Evolutionary conservation across 2,888 invertebrate genomes (phyloP), one percentile per base, ranked within the genome.

Genomic region (Exocentrus adspersus): DNA sequence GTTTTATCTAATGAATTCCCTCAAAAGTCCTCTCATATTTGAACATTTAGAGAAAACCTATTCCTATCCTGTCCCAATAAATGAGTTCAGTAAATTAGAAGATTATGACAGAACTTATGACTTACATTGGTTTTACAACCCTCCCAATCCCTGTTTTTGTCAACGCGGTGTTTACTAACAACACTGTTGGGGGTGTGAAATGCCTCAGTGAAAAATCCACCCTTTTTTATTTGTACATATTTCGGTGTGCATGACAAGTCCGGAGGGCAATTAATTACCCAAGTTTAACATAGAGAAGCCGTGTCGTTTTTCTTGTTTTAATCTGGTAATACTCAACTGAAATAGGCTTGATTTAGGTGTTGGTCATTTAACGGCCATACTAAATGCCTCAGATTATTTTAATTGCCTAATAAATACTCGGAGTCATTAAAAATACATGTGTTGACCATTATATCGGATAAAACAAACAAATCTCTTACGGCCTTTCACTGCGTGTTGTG

Each of bases 311-410:
- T 72, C 72, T 70, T 69, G 70, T 70, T 72, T 65, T 66, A 70
- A 71, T 69, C 72, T 68, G 52, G 50, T 69, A 70, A 70, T 71
- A 61, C 71, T 66, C 68, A 46, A 60, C 63, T 65, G 73, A 73
- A 73, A 73, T 64, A 64, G 67, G 67, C 62, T 65, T 70, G 71
- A 73, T 73, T 73, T 70, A 69, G 69, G 66, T 67, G 62, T 65
- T 64, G 67, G 70, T 66, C 68, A 67, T 73, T 72, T 75, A 75
- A 73, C 68, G 71, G 68, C 63, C 60, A 68, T 62, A 69, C 71
- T 73, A 74, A 75, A 73, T 70, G 69, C 71, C 71, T 68, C 68
- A 72, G 77, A 77, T 77, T 77, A 77, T 76, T 75, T 76, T 76
- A 76, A 77, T 76, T 74, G 72, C 72, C 72, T 67, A 72, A 77